Evolutionary conservation across 1,140 invertebrate genomes (phyloP).

Genomic region (Saxidomus purpurata): DNA sequence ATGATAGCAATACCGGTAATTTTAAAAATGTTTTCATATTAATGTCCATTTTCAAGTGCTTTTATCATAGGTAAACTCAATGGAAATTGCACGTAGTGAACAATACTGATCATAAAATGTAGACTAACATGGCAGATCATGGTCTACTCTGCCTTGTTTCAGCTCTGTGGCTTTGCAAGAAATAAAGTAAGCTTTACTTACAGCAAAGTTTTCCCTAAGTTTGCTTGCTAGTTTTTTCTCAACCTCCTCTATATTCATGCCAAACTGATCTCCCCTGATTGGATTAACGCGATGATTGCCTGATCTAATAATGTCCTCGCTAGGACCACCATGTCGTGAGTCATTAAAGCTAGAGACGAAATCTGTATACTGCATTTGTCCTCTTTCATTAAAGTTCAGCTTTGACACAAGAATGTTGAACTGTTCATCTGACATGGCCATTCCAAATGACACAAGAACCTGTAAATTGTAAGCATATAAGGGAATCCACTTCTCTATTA

Average conservation of each 20-base stretch:
- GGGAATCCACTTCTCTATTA: neutral
- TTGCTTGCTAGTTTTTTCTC: constrained; percentile 81
- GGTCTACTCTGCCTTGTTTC: too few species aligned
- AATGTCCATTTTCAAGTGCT: too few species aligned
- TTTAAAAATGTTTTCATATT: too few species aligned
- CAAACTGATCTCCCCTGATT: constrained; percentile 82
- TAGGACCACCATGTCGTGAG: constrained; percentile 71
- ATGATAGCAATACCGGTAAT: too few species aligned
- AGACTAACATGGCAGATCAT: too few species aligned
- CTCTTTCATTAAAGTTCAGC: constrained; percentile 78
- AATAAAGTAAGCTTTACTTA: too few species aligned
- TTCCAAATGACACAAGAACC: constrained; percentile 79
- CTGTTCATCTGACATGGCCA: constrained; percentile 82
- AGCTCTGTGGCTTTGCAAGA: too few species aligned
- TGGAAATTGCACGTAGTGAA: too few species aligned
- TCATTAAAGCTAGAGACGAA: constrained; percentile 83
- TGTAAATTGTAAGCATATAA: constrained; percentile 54
- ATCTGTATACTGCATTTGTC: constrained; percentile 82
- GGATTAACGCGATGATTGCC: constrained; percentile 84
- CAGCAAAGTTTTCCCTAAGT: constrained; percentile 85
- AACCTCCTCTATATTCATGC: constrained; percentile 82
- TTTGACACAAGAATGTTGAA: constrained; percentile 80
- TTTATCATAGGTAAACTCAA: too few species aligned
- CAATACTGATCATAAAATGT: too few species aligned
- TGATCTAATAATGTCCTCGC: constrained; percentile 70